Base-by-base conservation (phyloP, 2,888 invertebrate genomes). In the Latheticus oryzae region DNA sequence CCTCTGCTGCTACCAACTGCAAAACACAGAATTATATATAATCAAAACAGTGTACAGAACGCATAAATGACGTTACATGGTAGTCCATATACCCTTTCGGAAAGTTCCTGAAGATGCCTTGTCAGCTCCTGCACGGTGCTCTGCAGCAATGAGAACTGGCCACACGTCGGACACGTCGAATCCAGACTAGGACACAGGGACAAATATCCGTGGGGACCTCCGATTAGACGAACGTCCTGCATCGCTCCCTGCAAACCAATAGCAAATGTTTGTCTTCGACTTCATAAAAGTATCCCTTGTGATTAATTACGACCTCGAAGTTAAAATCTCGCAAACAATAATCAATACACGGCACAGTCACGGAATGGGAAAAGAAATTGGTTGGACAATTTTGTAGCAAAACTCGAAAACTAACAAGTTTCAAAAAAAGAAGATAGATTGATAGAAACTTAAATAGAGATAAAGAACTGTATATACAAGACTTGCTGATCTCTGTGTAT, bases 111-210 rank as follows among this genome's bases (percentile, higher is more conserved):
- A 79, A 93, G 86, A 81, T 88, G 87, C 79, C 87, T 84, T 76
- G 89, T 88, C 76, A 94, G 85, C 78, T 89, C 87, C 78, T 88
- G 87, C 72, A 94, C 90, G 61, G 90, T 90, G 73, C 87, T 87
- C 81, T 93, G 90, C 75, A 95, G 84, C 76, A 89, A 83, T 70
- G 89, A 87, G 81, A 91, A 94, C 81, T 94, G 91, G 67, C 93
- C 93, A 80, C 94, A 95, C 37, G 93, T 93, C 63, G 94, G 94
- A 80, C 95, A 95, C 75, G 88, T 89, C 70, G 91, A 88, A 79
- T 93, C 91, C 79, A 91, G 83, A 71, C 88, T 87, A 61, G 93
- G 93, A 81, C 95, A 95, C 79, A 93, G 91, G 71, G 88, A 84
- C 74, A 92, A 82, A 80, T 93, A 91, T 64, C 94, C 94, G 79